Conservation (phyloP, 2,113 vertebrate species). For the Axis porcinus region DNA sequence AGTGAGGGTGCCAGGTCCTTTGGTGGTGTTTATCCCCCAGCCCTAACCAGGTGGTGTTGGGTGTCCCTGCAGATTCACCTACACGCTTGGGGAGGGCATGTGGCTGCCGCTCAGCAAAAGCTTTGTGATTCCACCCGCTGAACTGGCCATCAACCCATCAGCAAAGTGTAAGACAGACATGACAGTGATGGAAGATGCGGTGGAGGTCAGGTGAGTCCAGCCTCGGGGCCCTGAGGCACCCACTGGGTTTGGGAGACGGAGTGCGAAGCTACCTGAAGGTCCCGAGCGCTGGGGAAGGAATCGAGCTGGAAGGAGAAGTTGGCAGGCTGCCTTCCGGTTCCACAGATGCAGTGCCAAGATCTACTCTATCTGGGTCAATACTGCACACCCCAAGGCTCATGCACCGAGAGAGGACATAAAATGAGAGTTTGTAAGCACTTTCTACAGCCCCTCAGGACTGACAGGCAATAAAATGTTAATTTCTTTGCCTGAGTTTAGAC, state of each 20-base stretch:
- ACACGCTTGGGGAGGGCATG: constrained; percentile 97
- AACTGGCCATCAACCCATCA: constrained; percentile 98
- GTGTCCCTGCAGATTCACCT: constrained; percentile 90
- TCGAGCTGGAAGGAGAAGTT: neutral
- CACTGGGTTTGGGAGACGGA: accelerated
- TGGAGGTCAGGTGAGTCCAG: constrained; percentile 92
- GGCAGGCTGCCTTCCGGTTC: neutral
- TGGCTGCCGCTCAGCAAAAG: constrained; percentile 99
- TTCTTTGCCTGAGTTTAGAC: neutral
- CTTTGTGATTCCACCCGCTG: constrained; percentile 96
- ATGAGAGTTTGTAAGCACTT: constrained; percentile 38
- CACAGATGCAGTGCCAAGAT: neutral
- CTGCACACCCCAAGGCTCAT: neutral
- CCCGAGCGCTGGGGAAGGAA: neutral
- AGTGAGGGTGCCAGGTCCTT: neutral
- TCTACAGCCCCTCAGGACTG: neutral
- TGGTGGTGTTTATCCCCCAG: accelerated
- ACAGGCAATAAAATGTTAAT: constrained; percentile 39
- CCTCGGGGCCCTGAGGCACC: accelerated
- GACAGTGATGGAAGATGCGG: constrained; percentile 98
- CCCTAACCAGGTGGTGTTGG: neutral
- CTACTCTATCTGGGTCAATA: neutral
- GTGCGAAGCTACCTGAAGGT: neutral
- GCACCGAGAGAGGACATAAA: constrained; percentile 17
- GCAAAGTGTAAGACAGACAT: constrained; percentile 99